Evolutionary conservation across 2,888 invertebrate genomes (phyloP), one percentile per base, ranked within the genome.

Genomic region (Cataglyphis cursor): DNA sequence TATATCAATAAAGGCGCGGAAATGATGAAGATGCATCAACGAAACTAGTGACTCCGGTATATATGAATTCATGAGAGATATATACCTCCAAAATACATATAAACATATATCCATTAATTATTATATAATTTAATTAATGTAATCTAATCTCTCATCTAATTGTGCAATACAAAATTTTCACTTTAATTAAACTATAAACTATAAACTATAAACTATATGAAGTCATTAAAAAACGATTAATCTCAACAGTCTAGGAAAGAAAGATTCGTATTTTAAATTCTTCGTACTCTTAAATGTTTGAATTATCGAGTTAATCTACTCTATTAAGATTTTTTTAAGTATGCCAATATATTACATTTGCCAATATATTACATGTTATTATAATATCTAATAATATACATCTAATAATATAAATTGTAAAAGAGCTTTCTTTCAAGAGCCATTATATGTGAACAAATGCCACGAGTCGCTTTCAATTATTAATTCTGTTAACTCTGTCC

Each of bases 401-500:
- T 28, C 1, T 28, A 28, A 28, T 28, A 28, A 28, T 21, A 57
- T 38, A 38, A 59, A 54, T 5, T 15, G 6, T 28, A 73, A 41
- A 59, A 35, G 4, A 38, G 0, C 0, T 8, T 38, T 0, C 5
- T 59, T 73, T 18, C 57, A 9, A n/a, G 57, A 21, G 54, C 15
- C 10, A 72, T 12, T 4, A 0, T 35, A 44, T 0, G 12, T 12
- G 44, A 21, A 35, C 9, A 9, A 72, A 10, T 18, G 24, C 31
- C n/a, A 61, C 21, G 18, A 31, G 21, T 21, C 21, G 15, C 21
- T 59, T 59, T 15, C 38, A 6, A 8, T 18, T 5, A 18, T 51
- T 64, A 75, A 64, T 35, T 75, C 24, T 3, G 24, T 64, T 48
- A 48, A 44, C 48, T 74, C 48, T 64, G 18, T 21, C 35, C 6